These are phyloP conservation scores for Harpegnathos saltator DNA, from an alignment of 1,140 invertebrate species.

Conservation along the genomic window DNA sequence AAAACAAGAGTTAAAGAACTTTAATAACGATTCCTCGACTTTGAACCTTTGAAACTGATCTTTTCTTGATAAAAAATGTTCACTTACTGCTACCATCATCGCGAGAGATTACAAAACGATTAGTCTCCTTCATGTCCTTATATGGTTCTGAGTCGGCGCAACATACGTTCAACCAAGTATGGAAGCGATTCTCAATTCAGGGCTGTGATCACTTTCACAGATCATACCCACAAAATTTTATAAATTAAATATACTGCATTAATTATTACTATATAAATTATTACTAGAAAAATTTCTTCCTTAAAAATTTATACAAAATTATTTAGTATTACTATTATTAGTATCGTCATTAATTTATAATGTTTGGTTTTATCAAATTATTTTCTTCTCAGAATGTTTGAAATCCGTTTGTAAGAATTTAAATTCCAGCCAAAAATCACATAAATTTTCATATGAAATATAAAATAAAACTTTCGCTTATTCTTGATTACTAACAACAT, in stretches of 20 bases:
- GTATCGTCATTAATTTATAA: not conserved
- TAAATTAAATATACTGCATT: not conserved
- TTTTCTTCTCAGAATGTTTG: not conserved
- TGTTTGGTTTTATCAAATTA: not conserved
- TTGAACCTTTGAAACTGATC: not conserved
- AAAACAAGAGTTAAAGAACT: too few species aligned
- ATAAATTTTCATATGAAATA: not conserved
- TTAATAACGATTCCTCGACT: not conserved
- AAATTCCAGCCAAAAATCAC: not conserved
- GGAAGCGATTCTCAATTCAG: conserved; percentile 29
- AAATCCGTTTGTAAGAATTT: not conserved
- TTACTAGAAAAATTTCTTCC: not conserved
- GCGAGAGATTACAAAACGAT: conserved; percentile 21
- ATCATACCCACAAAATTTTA: not conserved
- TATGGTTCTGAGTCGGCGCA: not conserved
- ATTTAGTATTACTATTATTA: not conserved
- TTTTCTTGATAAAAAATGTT: not conserved
- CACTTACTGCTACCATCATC: not conserved
- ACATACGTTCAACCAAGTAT: conserved; percentile 27
- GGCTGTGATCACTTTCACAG: conserved; percentile 36
- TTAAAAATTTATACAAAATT: not conserved
- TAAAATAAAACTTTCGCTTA: not conserved
- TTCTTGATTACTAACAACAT: too few species aligned
- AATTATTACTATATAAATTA: not conserved
- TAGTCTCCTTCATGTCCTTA: conserved; percentile 32